Conservation (phyloP, 2,888 invertebrate genomes). For the Athrips mouffetella region DNA sequence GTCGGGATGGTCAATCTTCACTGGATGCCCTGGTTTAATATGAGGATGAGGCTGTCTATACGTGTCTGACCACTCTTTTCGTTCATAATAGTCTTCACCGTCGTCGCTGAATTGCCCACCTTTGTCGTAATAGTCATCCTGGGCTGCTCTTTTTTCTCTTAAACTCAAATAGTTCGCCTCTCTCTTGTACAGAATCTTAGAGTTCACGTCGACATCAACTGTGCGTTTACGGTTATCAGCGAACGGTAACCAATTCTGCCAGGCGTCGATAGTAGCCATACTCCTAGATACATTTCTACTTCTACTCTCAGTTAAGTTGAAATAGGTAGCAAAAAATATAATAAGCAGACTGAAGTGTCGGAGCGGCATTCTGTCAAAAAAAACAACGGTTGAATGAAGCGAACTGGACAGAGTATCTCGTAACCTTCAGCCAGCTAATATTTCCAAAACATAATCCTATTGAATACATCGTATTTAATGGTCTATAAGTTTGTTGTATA, state of each 20-base stretch:
- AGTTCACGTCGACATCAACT: background rate
- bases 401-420: background rate
- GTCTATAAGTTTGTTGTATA: background rate
- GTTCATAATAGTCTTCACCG: slow-evolving; percentile 8
- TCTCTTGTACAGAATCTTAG: background rate
- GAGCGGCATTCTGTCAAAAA: background rate
- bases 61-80: slow-evolving; percentile 6
- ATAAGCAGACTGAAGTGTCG: background rate
- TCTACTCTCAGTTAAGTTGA: background rate
- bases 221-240: background rate
- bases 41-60: background rate
- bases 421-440: background rate
- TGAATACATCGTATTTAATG: background rate
- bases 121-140: slow-evolving; percentile 7
- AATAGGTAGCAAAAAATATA: background rate
- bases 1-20: slow-evolving; percentile 7
- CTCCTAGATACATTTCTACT: background rate
- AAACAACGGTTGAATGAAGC: background rate
- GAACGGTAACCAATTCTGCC: background rate
- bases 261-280: background rate
- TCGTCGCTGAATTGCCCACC: background rate
- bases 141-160: background rate
- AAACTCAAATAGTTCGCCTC: background rate
- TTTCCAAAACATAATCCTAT: background rate
- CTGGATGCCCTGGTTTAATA: background rate